A percentile compares a stretch with the other conserved stretches of the same genome.
Conservation (phyloP, 2,888 invertebrate species). For the Aethes cnicana region DNA sequence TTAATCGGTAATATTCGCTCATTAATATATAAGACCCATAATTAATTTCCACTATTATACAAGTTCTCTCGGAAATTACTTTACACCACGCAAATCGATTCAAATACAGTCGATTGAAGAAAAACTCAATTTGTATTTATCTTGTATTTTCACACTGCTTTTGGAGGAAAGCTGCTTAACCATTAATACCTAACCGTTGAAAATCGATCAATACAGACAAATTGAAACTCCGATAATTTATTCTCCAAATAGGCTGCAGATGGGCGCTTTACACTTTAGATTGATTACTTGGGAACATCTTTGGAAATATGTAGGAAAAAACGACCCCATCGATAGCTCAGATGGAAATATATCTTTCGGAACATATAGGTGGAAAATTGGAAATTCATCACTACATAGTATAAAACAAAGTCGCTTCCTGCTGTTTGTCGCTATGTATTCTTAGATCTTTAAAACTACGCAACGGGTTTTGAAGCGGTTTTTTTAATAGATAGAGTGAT, state of each 20-base stretch:
- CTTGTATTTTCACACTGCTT: constrained; percentile 1
- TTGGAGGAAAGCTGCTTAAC: constrained; percentile 3
- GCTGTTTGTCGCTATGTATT: too few relatives aligned
- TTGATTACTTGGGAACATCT: constrained; percentile 19
- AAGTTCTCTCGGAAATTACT: too few relatives aligned
- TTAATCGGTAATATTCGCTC: too few relatives aligned
- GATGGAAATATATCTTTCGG: not conserved
- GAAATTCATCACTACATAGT: too few relatives aligned
- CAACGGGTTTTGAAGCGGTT: too few relatives aligned
- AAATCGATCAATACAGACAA: constrained; percentile 26
- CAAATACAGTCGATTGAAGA: not conserved
- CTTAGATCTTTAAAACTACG: too few relatives aligned
- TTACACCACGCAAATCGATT: not conserved
- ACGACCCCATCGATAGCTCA: not conserved
- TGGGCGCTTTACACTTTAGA: constrained; percentile 27
- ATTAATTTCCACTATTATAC: too few relatives aligned
- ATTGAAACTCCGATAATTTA: constrained; percentile 29
- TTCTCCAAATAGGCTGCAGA: constrained; percentile 28
- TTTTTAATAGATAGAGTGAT: too few relatives aligned
- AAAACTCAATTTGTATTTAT: constrained; percentile 3
- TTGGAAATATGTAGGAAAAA: constrained; percentile 12
- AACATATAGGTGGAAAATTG: not conserved
- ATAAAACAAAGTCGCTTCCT: too few relatives aligned
- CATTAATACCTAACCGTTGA: constrained; percentile 19
- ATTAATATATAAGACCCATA: too few relatives aligned